Base-by-base conservation (phyloP, 2,888 invertebrate species). In the Ochropacha duplaris region DNA sequence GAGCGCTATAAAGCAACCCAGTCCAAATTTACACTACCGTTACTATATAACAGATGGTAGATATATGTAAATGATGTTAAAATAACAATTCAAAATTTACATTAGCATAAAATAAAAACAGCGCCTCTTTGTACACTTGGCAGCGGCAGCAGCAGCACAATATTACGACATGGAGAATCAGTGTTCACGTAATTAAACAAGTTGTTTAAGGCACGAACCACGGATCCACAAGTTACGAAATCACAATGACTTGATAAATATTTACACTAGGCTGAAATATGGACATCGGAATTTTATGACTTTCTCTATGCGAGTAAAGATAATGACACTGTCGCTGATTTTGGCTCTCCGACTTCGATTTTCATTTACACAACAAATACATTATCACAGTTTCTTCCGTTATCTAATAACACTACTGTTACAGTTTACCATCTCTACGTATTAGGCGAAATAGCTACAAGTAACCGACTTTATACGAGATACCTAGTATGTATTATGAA, bases 231-330 rank as follows among this genome's bases (percentile, higher is more conserved):
- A n/a, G 79, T 82, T 76, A 81, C 67, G 75, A 76, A 83, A 81
- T 76, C 69, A 60, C 72, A 63, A 60, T 61, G 62, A 71, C 66
- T 76, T 69, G 60, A 76, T 76, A 77, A 83, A 84, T 78, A 79
- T 82, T 81, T 77, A 78, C 76, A 74, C 65, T 68, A 67, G 64
- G 66, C 73, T 68, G 71, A 82, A 85, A 80, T 72, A 77, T 79
- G 62, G 65, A 71, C 69, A 69, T 72, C 65, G 72, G 72, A 76
- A 79, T 83, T 31, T 79, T 66, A 74, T 66, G 57, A 84, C 89
- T 90, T 89, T 89, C 89, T 85, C 85, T 82, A 69, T 44, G 44
- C 6, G 9, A 9, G 6, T 44, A 44, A 3, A 14, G 4, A 28
- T 28, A 8, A 68, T 67, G 65, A 71, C 68, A 62, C 71, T 55